Evolutionary conservation across 2,797 vertebrate species (phyloP).

Genomic region (Gadopsis marmoratus): DNA sequence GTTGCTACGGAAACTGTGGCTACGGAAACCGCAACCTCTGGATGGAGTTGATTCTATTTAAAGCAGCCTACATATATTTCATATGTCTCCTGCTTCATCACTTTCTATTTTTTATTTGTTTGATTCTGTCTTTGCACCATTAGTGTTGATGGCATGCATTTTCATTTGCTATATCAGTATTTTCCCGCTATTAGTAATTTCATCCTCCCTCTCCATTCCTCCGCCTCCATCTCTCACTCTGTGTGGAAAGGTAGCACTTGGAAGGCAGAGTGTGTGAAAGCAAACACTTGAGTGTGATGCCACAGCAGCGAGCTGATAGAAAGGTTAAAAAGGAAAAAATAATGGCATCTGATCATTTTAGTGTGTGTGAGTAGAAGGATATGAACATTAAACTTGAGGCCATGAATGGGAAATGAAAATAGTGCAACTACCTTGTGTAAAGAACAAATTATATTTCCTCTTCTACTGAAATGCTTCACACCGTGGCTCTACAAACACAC

Average conservation of each 20-base stretch:
- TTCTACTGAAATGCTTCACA: slow-evolving; percentile 50
- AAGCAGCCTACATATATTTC: slow-evolving; percentile 53
- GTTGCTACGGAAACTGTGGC: slow-evolving; percentile 86
- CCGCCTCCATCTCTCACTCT: slow-evolving; percentile 22
- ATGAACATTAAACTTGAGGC: slow-evolving; percentile 57
- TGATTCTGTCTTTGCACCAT: slow-evolving; percentile 31
- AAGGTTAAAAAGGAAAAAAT: slow-evolving; percentile 40
- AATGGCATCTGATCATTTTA: slow-evolving; percentile 23
- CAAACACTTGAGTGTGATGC: slow-evolving; percentile 63
- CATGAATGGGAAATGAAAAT: slow-evolving; percentile 46
- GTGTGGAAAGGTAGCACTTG: slow-evolving; percentile 57
- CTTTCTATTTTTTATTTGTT: slow-evolving; percentile 25
- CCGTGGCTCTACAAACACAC: slow-evolving; percentile 52
- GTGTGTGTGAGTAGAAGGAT: slow-evolving; percentile 30
- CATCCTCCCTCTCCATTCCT: slow-evolving; percentile 27
- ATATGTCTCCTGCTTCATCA: slow-evolving; percentile 27
- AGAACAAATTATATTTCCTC: slow-evolving; percentile 44
- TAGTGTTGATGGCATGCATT: slow-evolving; percentile 28
- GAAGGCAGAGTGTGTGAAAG: slow-evolving; percentile 59
- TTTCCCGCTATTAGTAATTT: slow-evolving; percentile 29
- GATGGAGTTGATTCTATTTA: slow-evolving; percentile 72
- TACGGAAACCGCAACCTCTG: slow-evolving; percentile 69
- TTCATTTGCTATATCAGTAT: slow-evolving; percentile 34
- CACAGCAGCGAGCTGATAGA: slow-evolving; percentile 42
- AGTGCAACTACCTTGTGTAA: slow-evolving; percentile 34